Percentiles rank a stretch among this genome's conserved stretches.
Evolutionary conservation across 2,797 vertebrate species (phyloP).

Genomic region (Coendou prehensilis): DNA sequence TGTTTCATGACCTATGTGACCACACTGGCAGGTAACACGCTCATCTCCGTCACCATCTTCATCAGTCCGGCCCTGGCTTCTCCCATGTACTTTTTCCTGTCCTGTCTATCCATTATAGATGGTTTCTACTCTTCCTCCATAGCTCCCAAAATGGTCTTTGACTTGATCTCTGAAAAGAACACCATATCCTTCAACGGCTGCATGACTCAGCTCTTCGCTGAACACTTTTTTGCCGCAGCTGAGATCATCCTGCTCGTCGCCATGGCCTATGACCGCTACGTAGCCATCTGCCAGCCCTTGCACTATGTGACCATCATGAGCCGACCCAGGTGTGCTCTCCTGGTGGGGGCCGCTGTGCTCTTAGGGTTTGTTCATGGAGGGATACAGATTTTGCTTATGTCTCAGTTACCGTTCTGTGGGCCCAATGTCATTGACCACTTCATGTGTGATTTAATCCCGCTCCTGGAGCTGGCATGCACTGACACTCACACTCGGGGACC

Average conservation of each 20-base stretch:
- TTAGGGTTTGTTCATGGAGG: slow-evolving; percentile 53
- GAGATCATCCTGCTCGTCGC: slow-evolving; percentile 57
- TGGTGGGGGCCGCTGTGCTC: neutral
- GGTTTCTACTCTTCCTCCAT: slow-evolving; percentile 60
- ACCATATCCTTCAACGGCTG: slow-evolving; percentile 73
- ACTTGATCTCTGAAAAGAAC: slow-evolving; percentile 56
- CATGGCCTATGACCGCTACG: slow-evolving; percentile 82
- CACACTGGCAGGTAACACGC: slow-evolving; percentile 77
- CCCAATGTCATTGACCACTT: slow-evolving; percentile 66
- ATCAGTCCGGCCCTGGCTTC: slow-evolving; percentile 46
- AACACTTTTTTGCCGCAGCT: slow-evolving; percentile 53
- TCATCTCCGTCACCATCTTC: slow-evolving; percentile 79
- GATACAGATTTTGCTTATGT: slow-evolving; percentile 66
- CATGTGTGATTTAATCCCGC: slow-evolving; percentile 62
- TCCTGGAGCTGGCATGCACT: slow-evolving; percentile 64
- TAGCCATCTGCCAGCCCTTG: slow-evolving; percentile 81
- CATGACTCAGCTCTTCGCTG: slow-evolving; percentile 67
- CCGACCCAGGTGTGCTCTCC: neutral
- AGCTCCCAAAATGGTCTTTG: slow-evolving; percentile 62
- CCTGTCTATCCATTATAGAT: slow-evolving; percentile 57
- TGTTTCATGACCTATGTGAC: slow-evolving; percentile 43
- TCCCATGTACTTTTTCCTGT: slow-evolving; percentile 72
- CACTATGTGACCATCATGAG: slow-evolving; percentile 76
- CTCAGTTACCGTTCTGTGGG: slow-evolving; percentile 69
- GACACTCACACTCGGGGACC: slow-evolving; percentile 49